Evolutionary conservation across 1,140 invertebrate genomes (phyloP).

Genomic region (Oncopeltus fasciatus): DNA sequence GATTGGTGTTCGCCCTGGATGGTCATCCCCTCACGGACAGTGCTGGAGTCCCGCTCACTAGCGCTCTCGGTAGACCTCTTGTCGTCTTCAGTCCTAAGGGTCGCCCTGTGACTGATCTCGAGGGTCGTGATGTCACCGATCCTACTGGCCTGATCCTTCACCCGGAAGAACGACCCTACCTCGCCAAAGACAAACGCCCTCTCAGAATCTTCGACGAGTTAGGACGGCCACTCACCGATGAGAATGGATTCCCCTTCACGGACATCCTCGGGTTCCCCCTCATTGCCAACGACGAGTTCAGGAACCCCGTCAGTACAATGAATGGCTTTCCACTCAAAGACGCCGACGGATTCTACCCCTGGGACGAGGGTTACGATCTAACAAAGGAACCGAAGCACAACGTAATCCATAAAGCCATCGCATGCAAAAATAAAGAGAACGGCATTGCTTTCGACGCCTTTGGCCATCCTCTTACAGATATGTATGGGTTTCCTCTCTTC

Average conservation of each 20-base stretch:
- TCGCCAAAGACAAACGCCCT: not conserved
- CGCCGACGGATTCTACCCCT: not conserved
- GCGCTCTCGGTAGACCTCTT: not conserved
- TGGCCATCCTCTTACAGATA: not conserved
- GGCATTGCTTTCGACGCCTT: not conserved
- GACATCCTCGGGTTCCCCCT: not conserved
- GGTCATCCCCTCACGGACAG: not conserved
- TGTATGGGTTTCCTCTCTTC: not conserved
- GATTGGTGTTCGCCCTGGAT: not conserved
- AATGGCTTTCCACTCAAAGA: not conserved
- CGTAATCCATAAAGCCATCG: not conserved
- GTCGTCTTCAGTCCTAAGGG: slow-evolving; percentile 1
- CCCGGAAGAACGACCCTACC: not conserved
- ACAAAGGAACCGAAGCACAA: not conserved
- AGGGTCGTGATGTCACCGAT: not conserved
- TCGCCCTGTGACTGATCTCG: not conserved
- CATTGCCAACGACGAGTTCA: not conserved
- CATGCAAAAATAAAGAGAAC: not conserved
- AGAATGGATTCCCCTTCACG: not conserved
- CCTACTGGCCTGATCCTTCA: not conserved
- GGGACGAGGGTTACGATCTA: not conserved
- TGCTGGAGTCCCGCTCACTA: not conserved
- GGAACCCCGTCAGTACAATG: not conserved
- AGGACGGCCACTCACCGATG: not conserved
- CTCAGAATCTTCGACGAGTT: not conserved